Evolutionary conservation across 2,113 vertebrate genomes (phyloP), one percentile per base, ranked within the genome.

Genomic region (Helogale parvula): DNA sequence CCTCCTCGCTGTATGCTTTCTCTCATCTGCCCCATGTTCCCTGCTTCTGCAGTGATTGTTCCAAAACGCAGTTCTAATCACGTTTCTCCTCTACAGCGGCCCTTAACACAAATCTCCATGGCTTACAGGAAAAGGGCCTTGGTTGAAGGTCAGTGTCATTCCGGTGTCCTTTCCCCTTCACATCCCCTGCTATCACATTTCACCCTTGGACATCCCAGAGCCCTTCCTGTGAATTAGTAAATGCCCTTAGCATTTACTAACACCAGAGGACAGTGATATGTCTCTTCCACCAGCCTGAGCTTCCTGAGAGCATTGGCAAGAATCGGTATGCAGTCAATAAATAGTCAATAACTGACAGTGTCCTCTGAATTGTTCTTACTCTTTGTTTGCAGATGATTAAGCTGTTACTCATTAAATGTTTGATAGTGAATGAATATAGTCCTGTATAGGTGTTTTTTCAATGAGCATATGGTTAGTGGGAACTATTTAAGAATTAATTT

Each of bases 401-500:
- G 47, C 31, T 45, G 1, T 50, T 65, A 14, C 65, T 88, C 74
- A 29, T 66, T 38, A 63, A 52, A 23, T 88, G 52, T 81, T 96
- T 33, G 7, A 63, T 65, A 29, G 77, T 19, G 12, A 45, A 52
- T 90, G 83, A 90, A 35, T 54, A 16, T 76, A 93, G 1, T 79
- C 80, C 41, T 7, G n/a, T 52, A 16, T 27, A 54, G 14, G 27
- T 60, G 7, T 69, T n/a, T 47, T 72, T 41, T n/a, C 4, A 31
- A 3, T 80, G 50, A 52, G 50, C 11, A 12, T 77, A 13, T 3
- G 76, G 19, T 86, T 83, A 83, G 23, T 77, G 38, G 25, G 7
- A n/a, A 50, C 74, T 80, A 65, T 52, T 88, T n/a, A 84, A 94
- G 31, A 80, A 71, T 91, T 90, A 69, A 45, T 68, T 84, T 79